A percentile compares a stretch with the other conserved stretches of the same genome.
phyloP scores from a whole-genome alignment of 2,888 invertebrate species.

The Melanchra persicariae region DNA sequence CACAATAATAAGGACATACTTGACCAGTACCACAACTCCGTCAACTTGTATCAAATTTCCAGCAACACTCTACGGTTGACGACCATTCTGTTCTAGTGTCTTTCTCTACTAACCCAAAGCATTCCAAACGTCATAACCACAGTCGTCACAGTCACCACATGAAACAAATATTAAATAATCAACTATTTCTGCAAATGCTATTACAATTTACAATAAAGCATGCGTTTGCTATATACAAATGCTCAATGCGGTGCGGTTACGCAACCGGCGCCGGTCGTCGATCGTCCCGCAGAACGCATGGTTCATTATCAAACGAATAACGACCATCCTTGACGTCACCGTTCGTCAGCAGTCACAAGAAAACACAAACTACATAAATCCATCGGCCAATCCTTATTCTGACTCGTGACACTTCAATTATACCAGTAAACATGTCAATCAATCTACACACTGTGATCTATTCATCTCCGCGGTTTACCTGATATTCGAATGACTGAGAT shows the following conservation, averaged over 20 bases:
- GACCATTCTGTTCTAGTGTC: background rate
- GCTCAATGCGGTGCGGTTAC: slow-evolving; percentile 37
- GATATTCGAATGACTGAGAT: slow-evolving; percentile 34
- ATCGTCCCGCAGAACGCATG: slow-evolving; percentile 60
- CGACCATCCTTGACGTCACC: slow-evolving; percentile 71
- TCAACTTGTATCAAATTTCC: too few relatives aligned
- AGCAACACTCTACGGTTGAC: too few relatives aligned
- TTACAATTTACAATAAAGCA: slow-evolving; percentile 28
- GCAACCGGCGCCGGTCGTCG: slow-evolving; percentile 48
- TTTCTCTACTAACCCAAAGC: background rate
- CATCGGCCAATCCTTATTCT: slow-evolving; percentile 71
- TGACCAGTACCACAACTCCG: too few relatives aligned
- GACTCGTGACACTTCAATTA: slow-evolving; percentile 85
- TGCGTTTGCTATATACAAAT: slow-evolving; percentile 26
- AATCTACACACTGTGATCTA: slow-evolving; percentile 73
- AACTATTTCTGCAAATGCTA: slow-evolving; percentile 41
- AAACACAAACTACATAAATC: slow-evolving; percentile 79
- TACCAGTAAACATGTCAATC: slow-evolving; percentile 83
- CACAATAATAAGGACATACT: too few relatives aligned
- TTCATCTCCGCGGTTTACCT: slow-evolving; percentile 62
- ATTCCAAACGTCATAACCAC: slow-evolving; percentile 4
- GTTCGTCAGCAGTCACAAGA: slow-evolving; percentile 73
- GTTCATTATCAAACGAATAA: slow-evolving; percentile 71
- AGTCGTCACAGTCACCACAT: background rate
- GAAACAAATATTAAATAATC: slow-evolving; percentile 27